Base-by-base conservation (phyloP, 2,888 invertebrate species). In the Tethea ocularis region DNA sequence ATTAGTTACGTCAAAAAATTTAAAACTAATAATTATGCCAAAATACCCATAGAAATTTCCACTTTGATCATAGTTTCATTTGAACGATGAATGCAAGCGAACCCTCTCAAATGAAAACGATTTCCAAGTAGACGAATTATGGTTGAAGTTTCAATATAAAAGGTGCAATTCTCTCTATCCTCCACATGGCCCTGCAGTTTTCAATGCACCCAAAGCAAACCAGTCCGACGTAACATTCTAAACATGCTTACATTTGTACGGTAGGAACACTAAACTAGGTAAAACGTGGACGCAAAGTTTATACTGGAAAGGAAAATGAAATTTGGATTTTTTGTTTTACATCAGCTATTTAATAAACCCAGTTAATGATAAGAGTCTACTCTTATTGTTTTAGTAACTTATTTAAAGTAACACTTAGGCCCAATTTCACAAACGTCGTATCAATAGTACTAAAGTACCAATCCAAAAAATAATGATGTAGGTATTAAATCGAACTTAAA, bases 191-290 rank as follows among this genome's bases (percentile, higher is more conserved):
- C 20, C 2, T 46, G 46, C 46, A 46, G 46, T 46, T 46, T 46
- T 20, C 17, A 46, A 46, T 46, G 61, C 52, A 64, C 52, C 61
- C 67, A 67, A 66, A 69, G 67, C 58, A 61, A 70, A 66, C 61
- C 59, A 67, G 61, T 58, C 57, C 57, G 46, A 46, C 63, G 59
- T 63, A 68, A 69, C 72, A 71, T 73, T 71, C 72, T 62, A 65
- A 71, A 72, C 72, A 69, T 60, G 67, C 60, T 70, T 67, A 62
- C 67, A 70, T 68, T 62, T 63, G 58, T 55, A 58, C 59, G 57
- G 64, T 62, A 64, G 72, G 65, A 66, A 61, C 24, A 61, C 68
- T 68, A 61, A 66, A 69, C 62, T 64, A 55, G 17, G 46, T 20
- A 20, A 46, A 46, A 20, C 46, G 20, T 46, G 46, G 46, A 46